phyloP scores from a whole-genome alignment of 2,113 vertebrate species.

The Alligator mississippiensis region DNA sequence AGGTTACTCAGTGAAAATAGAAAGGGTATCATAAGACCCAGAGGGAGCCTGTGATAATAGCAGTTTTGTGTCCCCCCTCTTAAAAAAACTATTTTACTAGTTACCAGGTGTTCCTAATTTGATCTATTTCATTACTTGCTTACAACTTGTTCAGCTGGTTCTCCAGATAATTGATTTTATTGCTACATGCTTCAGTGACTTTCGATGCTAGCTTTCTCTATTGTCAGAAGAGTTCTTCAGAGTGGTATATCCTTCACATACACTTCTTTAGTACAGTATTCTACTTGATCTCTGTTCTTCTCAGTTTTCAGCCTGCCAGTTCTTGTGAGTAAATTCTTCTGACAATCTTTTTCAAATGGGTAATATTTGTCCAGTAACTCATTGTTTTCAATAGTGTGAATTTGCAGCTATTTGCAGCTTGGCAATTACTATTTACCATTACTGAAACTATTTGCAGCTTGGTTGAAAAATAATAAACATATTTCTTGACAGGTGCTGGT shows the following conservation, averaged over 20 bases:
- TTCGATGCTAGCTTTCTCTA: background rate
- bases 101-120: constrained; percentile 61
- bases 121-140: constrained; percentile 60
- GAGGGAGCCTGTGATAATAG: background rate
- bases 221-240: background rate
- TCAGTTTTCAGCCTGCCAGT: background rate
- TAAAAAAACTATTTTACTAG: background rate
- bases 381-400: background rate
- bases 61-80: background rate
- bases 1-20: background rate
- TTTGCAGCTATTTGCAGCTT: background rate
- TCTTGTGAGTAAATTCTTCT: constrained; percentile 10
- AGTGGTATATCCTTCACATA: background rate
- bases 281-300: background rate
- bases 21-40: background rate
- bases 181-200: constrained; percentile 23
- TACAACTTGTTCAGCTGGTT: constrained; percentile 61
- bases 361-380: background rate
- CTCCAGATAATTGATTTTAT: constrained; percentile 64
- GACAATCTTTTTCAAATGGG: background rate
- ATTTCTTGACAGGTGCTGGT: background rate
- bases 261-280: background rate
- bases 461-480: background rate
- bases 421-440: too few relatives aligned
- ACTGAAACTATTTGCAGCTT: background rate